Evolutionary conservation across 2,797 vertebrate species (phyloP), one percentile per base, ranked within the genome.

Genomic region (Molothrus ater): DNA sequence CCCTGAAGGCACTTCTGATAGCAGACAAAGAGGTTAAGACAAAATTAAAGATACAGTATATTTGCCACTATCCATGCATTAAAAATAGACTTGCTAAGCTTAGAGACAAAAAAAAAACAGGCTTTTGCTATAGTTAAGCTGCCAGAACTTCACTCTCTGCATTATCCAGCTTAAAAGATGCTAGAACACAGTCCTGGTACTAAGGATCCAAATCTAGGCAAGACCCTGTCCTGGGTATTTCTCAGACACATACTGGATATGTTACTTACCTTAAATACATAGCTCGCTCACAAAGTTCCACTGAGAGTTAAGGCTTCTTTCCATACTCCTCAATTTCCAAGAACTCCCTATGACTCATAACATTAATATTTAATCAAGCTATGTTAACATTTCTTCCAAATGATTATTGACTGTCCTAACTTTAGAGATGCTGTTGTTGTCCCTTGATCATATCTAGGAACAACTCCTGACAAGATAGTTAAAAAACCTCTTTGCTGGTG

Each of bases 381-480:
- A 48, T 88, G 61, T 94, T 96, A 96, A 91, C 72, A 86, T 91
- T 92, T 87, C 74, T 91, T 95, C 54, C 80, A 71, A 89, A 93
- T 89, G 3, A 31, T 87, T 95, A 93, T 92, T 94, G 88, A 90
- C 61, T 90, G 18, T 88, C 94, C 63, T 86, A 95, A 90, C 92
- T 90, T 85, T 45, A 79, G 73, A 93, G 71, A 56, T 56, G 45
- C 26, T 82, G 59, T 24, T 88, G 57, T 69, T 94, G 48, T 93
- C 60, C 50, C 64, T 94, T 88, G 83, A 94, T 92, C 89, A 76
- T 60, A 82, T 73, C 59, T 57, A 82, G 64, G 80, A 96, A 89
- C 74, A 85, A 69, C 25, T 84, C 56, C 82, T 50, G 26, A 85
- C 88, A 86, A 91, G 80, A 71, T 38, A 76, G 51, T 47, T 36